Evolutionary conservation across 2,113 vertebrate species (phyloP), one percentile per base, ranked within the genome.

Genomic region (Beaufortia kweichowensis): DNA sequence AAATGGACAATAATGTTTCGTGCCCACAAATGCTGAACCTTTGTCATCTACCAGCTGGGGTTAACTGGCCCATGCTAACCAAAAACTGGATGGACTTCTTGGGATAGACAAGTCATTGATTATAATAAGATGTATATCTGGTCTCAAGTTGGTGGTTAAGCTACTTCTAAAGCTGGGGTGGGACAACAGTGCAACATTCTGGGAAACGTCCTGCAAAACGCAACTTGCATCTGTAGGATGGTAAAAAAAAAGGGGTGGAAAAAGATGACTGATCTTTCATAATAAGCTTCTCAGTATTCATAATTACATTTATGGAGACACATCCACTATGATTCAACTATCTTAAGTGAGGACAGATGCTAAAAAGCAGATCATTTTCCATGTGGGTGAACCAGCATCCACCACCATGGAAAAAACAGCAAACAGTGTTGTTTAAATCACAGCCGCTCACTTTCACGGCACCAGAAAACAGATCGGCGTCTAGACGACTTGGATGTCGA

Each of bases 301-400:
- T 21, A 53, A 53, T 53, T 53, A 5, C 48, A 53, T 53, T 53
- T 53, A 21, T 21, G 48, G 48, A n/a, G 48, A 53, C 48, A n/a
- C n/a, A 53, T 53, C 48, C 8, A 21, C 48, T 53, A n/a, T 53
- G 48, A 53, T 53, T 53, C 48, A 53, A 21, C 48, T 53, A 53
- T 21, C 48, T 21, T 53, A 53, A 53, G 48, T 53, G n/a, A n/a
- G 17, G 48, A 53, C 48, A 21, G 48, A 53, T 53, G 48, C 19
- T 53, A 21, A 21, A 53, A 21, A 53, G 24, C 12, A 59, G 24
- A 28, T 59, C 14, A 12, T 59, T 28, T 59, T 28, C 56, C 48
- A 53, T 53, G 48, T 21, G 69, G 69, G 69, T 29, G 56, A 61
- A 61, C 29, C 50, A 56, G 41, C 50, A 57, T 39, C 50, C 10